Percentiles rank a stretch among this genome's conserved stretches.
Conservation (phyloP, 2,797 vertebrate genomes). For the Diplodus puntazzo region DNA sequence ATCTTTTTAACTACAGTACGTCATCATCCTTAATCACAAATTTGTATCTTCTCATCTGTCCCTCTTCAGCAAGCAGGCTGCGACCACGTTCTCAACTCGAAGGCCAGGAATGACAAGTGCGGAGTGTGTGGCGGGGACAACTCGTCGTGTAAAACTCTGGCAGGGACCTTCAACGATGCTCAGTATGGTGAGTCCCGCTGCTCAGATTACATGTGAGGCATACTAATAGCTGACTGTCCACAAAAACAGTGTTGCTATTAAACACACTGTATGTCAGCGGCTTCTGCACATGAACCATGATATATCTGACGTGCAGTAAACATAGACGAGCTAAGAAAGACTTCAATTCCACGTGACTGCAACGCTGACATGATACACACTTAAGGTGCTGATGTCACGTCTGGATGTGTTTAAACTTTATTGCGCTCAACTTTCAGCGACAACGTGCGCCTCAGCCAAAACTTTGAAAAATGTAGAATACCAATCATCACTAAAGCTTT, state of each 20-base stretch:
- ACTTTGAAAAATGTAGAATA: conserved; percentile 27
- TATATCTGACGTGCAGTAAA: conserved; percentile 42
- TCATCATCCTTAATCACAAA: neutral
- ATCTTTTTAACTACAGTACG: neutral
- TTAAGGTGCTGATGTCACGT: conserved; percentile 55
- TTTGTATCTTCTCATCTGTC: conserved; percentile 18
- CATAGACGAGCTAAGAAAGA: conserved; percentile 34
- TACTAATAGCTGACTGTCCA: conserved; percentile 23
- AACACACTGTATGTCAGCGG: conserved; percentile 36
- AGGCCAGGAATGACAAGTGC: conserved; percentile 95
- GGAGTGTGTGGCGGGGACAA: conserved; percentile 97
- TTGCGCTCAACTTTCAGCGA: conserved; percentile 34
- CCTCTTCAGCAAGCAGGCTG: conserved; percentile 95
- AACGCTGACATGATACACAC: conserved; percentile 10
- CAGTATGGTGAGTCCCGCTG: conserved; percentile 89
- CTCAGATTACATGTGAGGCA: conserved; percentile 30
- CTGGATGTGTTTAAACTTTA: conserved; percentile 59
- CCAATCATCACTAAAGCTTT: conserved; percentile 24
- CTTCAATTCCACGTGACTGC: conserved; percentile 14
- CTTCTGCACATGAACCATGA: conserved; percentile 33
- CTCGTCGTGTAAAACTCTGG: conserved; percentile 93
- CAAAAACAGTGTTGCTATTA: conserved; percentile 34
- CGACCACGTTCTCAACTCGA: conserved; percentile 96
- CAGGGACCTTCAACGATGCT: conserved; percentile 94
- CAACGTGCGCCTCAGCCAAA: conserved; percentile 5